Evolutionary conservation across 2,113 vertebrate genomes (phyloP), one percentile per base, ranked within the genome.

Genomic region (Caranx melampygus): DNA sequence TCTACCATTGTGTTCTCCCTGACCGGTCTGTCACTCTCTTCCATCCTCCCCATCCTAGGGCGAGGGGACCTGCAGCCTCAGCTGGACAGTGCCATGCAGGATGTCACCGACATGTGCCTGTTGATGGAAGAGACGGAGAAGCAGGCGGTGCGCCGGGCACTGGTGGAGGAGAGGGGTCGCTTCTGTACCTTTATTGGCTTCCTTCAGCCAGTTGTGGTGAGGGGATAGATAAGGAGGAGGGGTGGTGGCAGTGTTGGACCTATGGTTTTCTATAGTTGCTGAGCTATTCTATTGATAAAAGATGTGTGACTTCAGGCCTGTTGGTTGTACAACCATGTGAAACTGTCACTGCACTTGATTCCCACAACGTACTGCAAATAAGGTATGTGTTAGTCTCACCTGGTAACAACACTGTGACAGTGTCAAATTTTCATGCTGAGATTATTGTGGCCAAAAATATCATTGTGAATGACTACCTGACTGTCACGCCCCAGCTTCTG

Each of bases 81-180:
- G 96, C 92, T 99, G 91, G 97, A 99, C 94, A 97, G 96, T 0
- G 98, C 98, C 0, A 96, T 99, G 88, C 98, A 99, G 92, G 98
- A 99, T 0, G 97, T 99, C 88, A 99, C 96, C 0, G 98, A 99
- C 94, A 96, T 99, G 97, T 99, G 97, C 92, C 94, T 99, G 88
- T 90, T 99, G 78, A 96, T 99, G 96, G 98, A 99, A 94, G 98
- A 99, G 93, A 99, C 95, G 0, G 98, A 99, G 94, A 99, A 99
- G 92, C 98, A 99, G 94, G 97, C 98, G 0, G 98, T 99, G 65
- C 96, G 98, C 83, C 95, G 96, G 13, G 98, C 98, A 6, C 96
- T 99, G 72, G 96, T 98, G 0, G 98, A 99, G 92, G 98, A 99
- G 87, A 93, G 98, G 3, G 96, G 97, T 0, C 96, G 98, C 61